These are phyloP conservation scores for Stenodera caucasica DNA, from an alignment of 2,888 invertebrate genomes.

Conservation along the genomic window DNA sequence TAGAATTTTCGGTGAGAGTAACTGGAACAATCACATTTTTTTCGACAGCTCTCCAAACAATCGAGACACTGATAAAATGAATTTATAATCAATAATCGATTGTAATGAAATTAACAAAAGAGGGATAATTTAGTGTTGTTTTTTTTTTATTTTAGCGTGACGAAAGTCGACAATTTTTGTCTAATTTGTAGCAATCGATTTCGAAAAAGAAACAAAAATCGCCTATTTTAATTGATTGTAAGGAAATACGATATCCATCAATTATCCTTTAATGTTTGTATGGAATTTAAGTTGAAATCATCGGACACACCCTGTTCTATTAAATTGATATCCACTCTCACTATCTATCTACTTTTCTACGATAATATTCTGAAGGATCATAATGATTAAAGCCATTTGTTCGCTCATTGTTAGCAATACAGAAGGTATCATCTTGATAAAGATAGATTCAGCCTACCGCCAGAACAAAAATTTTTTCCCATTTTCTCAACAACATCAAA, in stretches of 20 bases:
- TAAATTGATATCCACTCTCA: background rate
- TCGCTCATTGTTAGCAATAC: background rate
- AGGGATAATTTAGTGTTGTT: too few relatives aligned
- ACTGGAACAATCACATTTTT: background rate
- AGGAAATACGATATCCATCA: background rate
- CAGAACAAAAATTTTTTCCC: background rate
- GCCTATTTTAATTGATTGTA: too few relatives aligned
- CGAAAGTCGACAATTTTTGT: too few relatives aligned
- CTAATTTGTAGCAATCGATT: too few relatives aligned
- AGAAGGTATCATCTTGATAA: background rate
- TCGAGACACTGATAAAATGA: background rate
- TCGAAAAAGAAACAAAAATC: too few relatives aligned
- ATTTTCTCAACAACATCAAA: background rate
- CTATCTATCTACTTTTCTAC: too few relatives aligned
- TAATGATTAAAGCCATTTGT: background rate
- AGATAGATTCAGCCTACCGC: too few relatives aligned
- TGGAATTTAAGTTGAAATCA: background rate
- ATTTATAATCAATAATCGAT: background rate
- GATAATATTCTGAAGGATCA: background rate
- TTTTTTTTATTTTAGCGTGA: too few relatives aligned
- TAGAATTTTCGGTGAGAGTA: background rate
- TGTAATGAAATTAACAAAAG: background rate
- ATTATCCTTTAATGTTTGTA: background rate
- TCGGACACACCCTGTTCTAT: background rate
- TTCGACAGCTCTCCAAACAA: too few relatives aligned